Conservation (phyloP, 2,797 vertebrate genomes). For the Hafferia zeledoni region DNA sequence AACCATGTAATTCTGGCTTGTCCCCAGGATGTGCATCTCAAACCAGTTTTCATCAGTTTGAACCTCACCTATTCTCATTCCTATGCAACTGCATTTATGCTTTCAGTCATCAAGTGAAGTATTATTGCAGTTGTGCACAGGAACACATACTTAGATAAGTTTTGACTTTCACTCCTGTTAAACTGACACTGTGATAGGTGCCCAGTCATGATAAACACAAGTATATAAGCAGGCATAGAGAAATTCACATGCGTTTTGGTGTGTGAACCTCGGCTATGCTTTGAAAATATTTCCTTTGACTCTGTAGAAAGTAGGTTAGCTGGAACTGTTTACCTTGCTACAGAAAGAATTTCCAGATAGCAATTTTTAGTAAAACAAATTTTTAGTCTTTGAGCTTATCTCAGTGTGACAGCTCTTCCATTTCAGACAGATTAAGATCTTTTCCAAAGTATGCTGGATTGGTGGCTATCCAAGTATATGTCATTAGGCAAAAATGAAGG, state of each 20-base stretch:
- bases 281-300: conserved; percentile 47
- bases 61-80: background rate
- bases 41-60: background rate
- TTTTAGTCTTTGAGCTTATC: conserved; percentile 40
- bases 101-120: background rate
- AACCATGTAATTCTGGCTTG: background rate
- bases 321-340: conserved; percentile 42
- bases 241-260: background rate
- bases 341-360: conserved; percentile 35
- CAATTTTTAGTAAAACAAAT: conserved; percentile 39
- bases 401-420: conserved; percentile 42
- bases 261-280: background rate
- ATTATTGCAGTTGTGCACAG: background rate
- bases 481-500: conserved; percentile 53
- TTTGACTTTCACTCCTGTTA: conserved; percentile 2
- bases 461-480: conserved; percentile 40
- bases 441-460: conserved; percentile 5
- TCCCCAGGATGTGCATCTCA: background rate
- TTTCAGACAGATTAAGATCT: conserved; percentile 50
- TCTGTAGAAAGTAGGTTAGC: conserved; percentile 30
- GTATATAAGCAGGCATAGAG: background rate
- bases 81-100: background rate
- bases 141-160: background rate
- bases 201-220: background rate
- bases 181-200: background rate